phyloP scores from a whole-genome alignment of 2,888 invertebrate species.

The Taphrorychus bicolor region DNA sequence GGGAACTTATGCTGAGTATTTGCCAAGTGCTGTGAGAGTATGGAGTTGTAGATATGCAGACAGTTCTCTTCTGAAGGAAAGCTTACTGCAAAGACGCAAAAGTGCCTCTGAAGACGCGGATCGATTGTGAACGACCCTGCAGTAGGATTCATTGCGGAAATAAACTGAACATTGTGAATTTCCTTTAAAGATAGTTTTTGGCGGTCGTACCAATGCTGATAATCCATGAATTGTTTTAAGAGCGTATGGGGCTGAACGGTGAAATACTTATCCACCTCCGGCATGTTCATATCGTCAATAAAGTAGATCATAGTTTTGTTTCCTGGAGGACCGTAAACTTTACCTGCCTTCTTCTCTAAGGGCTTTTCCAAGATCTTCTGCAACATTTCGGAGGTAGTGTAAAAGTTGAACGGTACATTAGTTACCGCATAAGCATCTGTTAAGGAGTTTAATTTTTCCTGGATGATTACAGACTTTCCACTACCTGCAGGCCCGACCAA shows the following conservation, averaged over 20 bases:
- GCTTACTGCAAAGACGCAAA: conserved; percentile 87
- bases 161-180: conserved; percentile 91
- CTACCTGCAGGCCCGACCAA: conserved; percentile 88
- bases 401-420: conserved; percentile 94
- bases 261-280: conserved; percentile 92
- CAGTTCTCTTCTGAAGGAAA: conserved; percentile 86
- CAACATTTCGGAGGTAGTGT: conserved; percentile 92
- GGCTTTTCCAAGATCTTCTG: conserved; percentile 89
- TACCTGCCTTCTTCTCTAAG: conserved; percentile 93
- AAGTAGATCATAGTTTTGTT: conserved; percentile 92
- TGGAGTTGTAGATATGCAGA: conserved; percentile 82
- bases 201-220: conserved; percentile 95
- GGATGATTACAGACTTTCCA: conserved; percentile 91
- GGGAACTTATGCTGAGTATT: conserved; percentile 73
- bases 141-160: conserved; percentile 96
- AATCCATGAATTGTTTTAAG: conserved; percentile 91
- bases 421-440: conserved; percentile 81
- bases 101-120: conserved; percentile 86
- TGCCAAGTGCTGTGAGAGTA: conserved; percentile 77
- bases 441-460: conserved; percentile 78
- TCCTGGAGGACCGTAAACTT: conserved; percentile 93
- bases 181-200: conserved; percentile 86
- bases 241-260: conserved; percentile 96
- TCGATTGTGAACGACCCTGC: conserved; percentile 95
- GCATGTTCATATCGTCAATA: conserved; percentile 97